These are phyloP conservation scores for Falco punctatus DNA, from an alignment of 2,113 vertebrate genomes.

Conservation along the genomic window DNA sequence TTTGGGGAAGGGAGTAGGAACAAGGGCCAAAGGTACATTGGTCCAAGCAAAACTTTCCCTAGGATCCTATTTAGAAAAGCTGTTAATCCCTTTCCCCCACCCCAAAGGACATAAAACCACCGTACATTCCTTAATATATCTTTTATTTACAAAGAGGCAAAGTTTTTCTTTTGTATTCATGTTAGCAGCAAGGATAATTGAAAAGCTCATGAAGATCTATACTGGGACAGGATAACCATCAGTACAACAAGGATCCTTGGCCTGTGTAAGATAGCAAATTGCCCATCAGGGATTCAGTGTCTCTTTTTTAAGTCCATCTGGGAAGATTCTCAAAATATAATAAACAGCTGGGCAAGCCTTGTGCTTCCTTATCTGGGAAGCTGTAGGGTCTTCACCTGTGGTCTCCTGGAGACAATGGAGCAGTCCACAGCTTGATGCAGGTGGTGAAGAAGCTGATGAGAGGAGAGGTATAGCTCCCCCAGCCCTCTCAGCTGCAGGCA, in stretches of 20 bases:
- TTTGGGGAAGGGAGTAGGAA: neutral
- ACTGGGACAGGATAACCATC: neutral
- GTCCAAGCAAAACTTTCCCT: neutral
- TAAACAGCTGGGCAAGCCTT: neutral
- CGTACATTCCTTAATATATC: neutral
- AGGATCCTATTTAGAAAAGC: neutral
- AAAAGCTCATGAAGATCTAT: neutral
- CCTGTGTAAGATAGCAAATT: neutral
- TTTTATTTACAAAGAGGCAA: conserved; percentile 29
- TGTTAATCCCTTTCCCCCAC: neutral
- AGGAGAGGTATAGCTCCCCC: neutral
- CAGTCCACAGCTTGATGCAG: neutral
- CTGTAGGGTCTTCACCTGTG: neutral
- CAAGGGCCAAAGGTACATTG: neutral
- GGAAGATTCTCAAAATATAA: neutral
- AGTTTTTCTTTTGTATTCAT: neutral
- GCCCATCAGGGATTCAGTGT: neutral
- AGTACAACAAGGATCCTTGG: neutral
- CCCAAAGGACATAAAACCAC: neutral
- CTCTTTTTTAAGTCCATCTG: neutral
- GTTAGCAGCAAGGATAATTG: conserved; percentile 23
- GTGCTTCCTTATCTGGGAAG: neutral
- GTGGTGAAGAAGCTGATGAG: neutral
- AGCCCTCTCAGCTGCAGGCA: neutral
- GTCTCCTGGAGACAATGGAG: neutral